These are phyloP conservation scores for Huso huso DNA, from an alignment of 2,797 vertebrate genomes.

Conservation along the genomic window DNA sequence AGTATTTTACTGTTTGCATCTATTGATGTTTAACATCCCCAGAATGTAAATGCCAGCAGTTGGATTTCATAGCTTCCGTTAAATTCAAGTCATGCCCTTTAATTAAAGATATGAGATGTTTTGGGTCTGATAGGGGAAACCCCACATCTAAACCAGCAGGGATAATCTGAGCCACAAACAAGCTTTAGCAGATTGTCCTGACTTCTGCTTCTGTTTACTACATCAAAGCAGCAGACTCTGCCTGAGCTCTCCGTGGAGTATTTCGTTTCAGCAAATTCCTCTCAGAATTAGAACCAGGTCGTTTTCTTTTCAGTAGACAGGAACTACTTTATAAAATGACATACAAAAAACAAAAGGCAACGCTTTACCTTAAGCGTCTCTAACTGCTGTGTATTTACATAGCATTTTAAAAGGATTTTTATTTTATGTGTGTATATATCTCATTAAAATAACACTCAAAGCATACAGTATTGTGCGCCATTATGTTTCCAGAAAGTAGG, in stretches of 20 bases:
- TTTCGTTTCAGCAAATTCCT: no score
- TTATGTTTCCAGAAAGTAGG: no score
- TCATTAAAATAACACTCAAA: no score
- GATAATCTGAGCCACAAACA: neutral
- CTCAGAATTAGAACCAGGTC: no score
- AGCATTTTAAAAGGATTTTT: neutral
- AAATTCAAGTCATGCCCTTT: constrained; percentile 5
- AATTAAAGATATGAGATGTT: neutral
- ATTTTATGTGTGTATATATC: neutral
- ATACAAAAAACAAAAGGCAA: no score
- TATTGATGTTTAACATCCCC: neutral
- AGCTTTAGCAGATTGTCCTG: neutral
- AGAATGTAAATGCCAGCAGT: neutral
- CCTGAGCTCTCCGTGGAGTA: neutral
- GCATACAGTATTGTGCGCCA: no score
- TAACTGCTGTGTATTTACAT: neutral
- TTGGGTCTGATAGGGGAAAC: no score
- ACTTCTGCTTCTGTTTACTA: constrained; percentile 4
- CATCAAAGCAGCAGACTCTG: neutral
- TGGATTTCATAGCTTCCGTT: neutral
- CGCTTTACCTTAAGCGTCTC: no score
- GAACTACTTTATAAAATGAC: no score
- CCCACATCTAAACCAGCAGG: no score
- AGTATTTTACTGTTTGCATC: no score
- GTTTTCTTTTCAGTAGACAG: no score